phyloP scores from a whole-genome alignment of 2,113 vertebrate genomes.

The Vidua chalybeata region DNA sequence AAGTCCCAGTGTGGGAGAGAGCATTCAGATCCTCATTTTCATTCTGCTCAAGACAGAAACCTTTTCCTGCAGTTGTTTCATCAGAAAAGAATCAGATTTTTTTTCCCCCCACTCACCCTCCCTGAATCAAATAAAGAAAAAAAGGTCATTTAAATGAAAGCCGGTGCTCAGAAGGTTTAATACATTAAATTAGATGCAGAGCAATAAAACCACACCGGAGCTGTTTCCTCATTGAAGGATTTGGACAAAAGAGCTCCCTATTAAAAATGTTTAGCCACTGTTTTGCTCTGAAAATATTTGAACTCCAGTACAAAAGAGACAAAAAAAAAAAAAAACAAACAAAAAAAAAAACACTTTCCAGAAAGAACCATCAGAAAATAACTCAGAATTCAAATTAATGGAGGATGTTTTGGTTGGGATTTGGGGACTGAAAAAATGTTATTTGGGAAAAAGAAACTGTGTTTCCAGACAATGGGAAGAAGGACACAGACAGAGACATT shows the following conservation, averaged over 20 bases:
- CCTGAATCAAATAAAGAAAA: background rate
- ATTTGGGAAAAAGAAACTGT: background rate
- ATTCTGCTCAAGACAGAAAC: background rate
- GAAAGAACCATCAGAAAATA: background rate
- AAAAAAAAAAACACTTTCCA: background rate
- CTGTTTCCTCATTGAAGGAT: background rate
- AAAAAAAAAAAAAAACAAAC: background rate
- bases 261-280: background rate
- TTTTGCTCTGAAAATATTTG: background rate
- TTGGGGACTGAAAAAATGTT: background rate
- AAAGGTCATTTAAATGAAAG: slow-evolving; percentile 11
- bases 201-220: background rate
- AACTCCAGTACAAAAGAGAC: background rate
- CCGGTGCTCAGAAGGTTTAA: background rate
- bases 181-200: background rate
- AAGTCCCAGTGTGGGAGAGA: background rate
- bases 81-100: background rate
- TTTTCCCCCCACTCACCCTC: background rate
- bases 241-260: background rate
- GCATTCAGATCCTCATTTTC: background rate
- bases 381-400: background rate
- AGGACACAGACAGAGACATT: background rate
- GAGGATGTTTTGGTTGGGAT: background rate
- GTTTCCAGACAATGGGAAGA: background rate
- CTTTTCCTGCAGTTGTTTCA: background rate